phyloP scores from a whole-genome alignment of 2,113 vertebrate species.

The Oostethus manadensis region DNA sequence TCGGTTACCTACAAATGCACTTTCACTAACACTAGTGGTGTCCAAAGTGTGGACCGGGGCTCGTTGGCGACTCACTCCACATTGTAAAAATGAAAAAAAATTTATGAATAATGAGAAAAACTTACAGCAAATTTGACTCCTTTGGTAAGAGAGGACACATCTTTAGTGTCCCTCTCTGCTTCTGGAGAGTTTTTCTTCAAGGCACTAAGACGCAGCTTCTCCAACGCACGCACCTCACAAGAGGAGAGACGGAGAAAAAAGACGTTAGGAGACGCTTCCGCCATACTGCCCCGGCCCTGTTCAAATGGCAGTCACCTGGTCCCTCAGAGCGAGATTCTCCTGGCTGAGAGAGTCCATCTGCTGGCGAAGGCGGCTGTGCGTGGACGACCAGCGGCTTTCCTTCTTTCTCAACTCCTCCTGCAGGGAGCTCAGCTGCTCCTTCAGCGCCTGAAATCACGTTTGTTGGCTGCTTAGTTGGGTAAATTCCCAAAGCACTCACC shows the following conservation, averaged over 20 bases:
- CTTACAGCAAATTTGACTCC: slow-evolving; percentile 67
- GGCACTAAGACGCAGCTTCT: slow-evolving; percentile 81
- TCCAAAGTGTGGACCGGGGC: not conserved
- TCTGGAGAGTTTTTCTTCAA: slow-evolving; percentile 78
- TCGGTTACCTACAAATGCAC: too few species aligned
- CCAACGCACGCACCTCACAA: slow-evolving; percentile 75
- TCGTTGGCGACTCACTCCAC: not conserved
- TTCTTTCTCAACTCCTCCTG: slow-evolving; percentile 86
- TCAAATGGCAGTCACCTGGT: slow-evolving; percentile 63
- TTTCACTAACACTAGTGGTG: too few species aligned
- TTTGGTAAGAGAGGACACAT: slow-evolving; percentile 25
- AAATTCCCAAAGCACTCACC: too few species aligned
- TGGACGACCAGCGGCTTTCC: slow-evolving; percentile 85
- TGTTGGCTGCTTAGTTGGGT: too few species aligned
- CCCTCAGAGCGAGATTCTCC: slow-evolving; percentile 80
- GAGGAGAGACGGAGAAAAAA: not conserved
- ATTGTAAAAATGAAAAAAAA: too few species aligned
- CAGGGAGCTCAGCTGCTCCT: slow-evolving; percentile 81
- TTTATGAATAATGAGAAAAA: not conserved
- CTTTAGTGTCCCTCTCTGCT: slow-evolving; percentile 42
- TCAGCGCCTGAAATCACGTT: slow-evolving; percentile 71
- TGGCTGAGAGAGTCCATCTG: slow-evolving; percentile 80
- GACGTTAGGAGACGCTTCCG: not conserved
- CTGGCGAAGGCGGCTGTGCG: slow-evolving; percentile 79
- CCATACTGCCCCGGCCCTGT: too few species aligned